These are phyloP conservation scores for Serilophus lunatus DNA, from an alignment of 2,113 vertebrate genomes.

Conservation along the genomic window DNA sequence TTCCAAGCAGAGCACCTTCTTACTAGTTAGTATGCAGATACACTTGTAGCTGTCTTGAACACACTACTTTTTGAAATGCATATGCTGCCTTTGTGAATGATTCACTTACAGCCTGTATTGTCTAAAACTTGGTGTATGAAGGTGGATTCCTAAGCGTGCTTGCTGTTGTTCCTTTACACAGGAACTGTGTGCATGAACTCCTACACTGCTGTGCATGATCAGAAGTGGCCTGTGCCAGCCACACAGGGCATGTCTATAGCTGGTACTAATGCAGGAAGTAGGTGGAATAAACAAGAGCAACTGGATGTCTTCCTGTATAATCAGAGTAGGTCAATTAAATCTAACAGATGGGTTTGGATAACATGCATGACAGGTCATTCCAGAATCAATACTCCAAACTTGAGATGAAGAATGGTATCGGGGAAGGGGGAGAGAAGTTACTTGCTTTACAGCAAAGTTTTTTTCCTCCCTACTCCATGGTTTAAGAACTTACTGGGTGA, in stretches of 20 bases:
- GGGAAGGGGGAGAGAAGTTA: background rate
- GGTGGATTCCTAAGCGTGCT: background rate
- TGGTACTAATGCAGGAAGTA: background rate
- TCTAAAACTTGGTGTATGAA: background rate
- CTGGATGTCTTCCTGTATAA: background rate
- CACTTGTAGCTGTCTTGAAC: background rate
- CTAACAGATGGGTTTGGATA: background rate
- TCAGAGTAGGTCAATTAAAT: background rate
- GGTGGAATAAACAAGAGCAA: background rate
- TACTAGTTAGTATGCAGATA: background rate
- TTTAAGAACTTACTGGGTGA: background rate
- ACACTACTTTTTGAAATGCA: background rate
- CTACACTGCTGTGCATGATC: background rate
- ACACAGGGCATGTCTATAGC: background rate
- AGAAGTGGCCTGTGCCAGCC: background rate
- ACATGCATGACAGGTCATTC: background rate
- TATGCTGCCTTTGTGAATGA: background rate
- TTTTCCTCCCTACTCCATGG: background rate
- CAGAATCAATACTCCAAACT: too few relatives aligned
- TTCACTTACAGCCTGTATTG: background rate
- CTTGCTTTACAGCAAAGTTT: background rate
- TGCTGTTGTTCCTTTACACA: background rate
- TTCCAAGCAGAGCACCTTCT: background rate
- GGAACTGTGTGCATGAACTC: background rate
- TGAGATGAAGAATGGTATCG: background rate